Evolutionary conservation across 2,888 invertebrate genomes (phyloP).

Genomic region (Adelphocoris suturalis): DNA sequence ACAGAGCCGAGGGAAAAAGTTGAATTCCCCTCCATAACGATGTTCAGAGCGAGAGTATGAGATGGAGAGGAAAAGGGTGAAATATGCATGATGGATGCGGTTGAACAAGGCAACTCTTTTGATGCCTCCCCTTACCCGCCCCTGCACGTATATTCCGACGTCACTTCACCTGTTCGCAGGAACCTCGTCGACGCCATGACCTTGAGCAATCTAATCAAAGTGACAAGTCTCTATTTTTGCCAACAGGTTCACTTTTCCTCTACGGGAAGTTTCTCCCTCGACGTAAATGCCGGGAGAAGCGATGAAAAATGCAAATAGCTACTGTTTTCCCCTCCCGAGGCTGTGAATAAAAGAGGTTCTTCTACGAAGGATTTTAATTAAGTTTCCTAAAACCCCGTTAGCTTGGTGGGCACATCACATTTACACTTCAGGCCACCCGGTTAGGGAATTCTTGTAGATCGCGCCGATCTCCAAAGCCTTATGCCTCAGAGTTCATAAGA

Average conservation of each 20-base stretch:
- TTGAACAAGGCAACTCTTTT: not conserved
- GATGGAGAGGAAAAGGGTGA: not conserved
- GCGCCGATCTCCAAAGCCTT: too few species aligned
- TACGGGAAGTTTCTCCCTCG: not conserved
- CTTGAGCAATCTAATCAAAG: constrained; percentile 25
- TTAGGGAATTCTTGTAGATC: too few species aligned
- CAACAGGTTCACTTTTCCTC: not conserved
- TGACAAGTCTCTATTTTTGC: not conserved
- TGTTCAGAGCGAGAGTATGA: not conserved
- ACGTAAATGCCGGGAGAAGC: not conserved
- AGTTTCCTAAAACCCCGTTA: too few species aligned
- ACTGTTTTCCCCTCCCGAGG: too few species aligned
- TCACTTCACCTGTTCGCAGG: not conserved
- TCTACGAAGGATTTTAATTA: too few species aligned
- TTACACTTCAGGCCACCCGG: too few species aligned
- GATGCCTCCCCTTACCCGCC: not conserved
- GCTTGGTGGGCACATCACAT: too few species aligned
- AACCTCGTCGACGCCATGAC: not conserved
- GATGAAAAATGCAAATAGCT: not conserved
- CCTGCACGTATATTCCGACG: not conserved
- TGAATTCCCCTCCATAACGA: not conserved
- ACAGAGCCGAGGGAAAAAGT: constrained; percentile 8
- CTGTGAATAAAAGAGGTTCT: too few species aligned
- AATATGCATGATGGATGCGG: constrained; percentile 25
- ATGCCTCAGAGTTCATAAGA: not conserved